phyloP scores from a whole-genome alignment of 2,888 invertebrate species.

The Oasisia sp. region DNA sequence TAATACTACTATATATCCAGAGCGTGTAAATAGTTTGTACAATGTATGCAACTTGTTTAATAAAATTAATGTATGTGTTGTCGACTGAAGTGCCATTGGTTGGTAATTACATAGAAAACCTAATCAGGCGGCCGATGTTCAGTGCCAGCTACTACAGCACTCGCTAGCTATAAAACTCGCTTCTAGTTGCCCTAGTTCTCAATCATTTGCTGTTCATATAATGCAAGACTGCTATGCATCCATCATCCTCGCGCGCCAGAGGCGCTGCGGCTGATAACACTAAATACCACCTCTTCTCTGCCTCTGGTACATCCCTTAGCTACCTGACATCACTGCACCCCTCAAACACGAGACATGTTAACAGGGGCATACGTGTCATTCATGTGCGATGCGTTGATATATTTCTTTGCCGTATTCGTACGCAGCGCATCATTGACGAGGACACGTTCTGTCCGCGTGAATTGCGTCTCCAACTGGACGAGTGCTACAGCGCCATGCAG shows the following conservation, averaged over 20 bases:
- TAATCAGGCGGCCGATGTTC: too few species aligned
- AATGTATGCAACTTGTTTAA: too few species aligned
- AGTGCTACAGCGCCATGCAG: slow-evolving; percentile 58
- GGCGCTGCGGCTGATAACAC: too few species aligned
- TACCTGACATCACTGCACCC: background rate
- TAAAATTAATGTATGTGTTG: too few species aligned
- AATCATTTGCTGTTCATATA: background rate
- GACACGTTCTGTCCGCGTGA: slow-evolving; percentile 53
- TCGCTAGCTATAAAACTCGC: too few species aligned
- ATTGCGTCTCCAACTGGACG: slow-evolving; percentile 49
- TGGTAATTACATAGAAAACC: too few species aligned
- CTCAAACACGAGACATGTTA: background rate
- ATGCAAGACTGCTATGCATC: background rate
- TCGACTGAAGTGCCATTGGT: too few species aligned
- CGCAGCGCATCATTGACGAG: slow-evolving; percentile 46
- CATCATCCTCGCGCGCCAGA: too few species aligned
- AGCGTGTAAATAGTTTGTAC: too few species aligned
- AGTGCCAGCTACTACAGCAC: too few species aligned
- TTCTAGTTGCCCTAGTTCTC: too few species aligned
- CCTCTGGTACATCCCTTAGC: background rate
- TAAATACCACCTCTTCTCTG: background rate
- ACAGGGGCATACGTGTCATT: background rate
- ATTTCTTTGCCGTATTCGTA: background rate
- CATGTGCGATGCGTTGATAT: background rate
- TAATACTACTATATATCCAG: too few species aligned